Evolutionary conservation across 1,140 invertebrate genomes (phyloP).

Genomic region (Centruroides vittatus): DNA sequence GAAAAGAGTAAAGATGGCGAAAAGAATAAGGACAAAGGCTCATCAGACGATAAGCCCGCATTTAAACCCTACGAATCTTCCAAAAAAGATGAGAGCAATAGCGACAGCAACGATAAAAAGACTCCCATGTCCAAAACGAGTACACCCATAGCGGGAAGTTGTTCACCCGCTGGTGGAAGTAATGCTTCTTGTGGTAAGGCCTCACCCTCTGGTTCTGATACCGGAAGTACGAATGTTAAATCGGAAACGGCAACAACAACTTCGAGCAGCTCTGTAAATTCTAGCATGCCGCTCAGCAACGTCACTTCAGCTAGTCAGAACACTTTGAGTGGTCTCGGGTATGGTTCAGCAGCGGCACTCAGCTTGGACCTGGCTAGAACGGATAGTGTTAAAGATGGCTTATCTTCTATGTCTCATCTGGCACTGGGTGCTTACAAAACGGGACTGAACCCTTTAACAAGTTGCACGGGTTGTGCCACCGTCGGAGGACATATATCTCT

Average conservation of each 20-base stretch:
- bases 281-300: background rate
- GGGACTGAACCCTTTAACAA: constrained; percentile 9
- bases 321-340: constrained; percentile 18
- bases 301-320: constrained; percentile 12
- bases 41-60: constrained; percentile 13
- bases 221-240: constrained; percentile 8
- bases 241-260: background rate
- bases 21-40: constrained; percentile 14
- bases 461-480: constrained; percentile 15
- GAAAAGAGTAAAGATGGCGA: constrained; percentile 13
- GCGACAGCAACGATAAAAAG: constrained; percentile 10
- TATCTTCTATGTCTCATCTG: constrained; percentile 4
- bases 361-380: constrained; percentile 10
- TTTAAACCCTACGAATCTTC: constrained; percentile 17
- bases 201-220: constrained; percentile 14
- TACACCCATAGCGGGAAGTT: background rate
- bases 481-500: constrained; percentile 18
- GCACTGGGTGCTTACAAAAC: constrained; percentile 14
- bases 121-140: constrained; percentile 10
- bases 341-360: constrained; percentile 11
- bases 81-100: constrained; percentile 7
- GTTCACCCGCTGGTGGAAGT: constrained; percentile 8
- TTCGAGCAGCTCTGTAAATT: background rate
- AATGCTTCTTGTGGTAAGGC: constrained; percentile 12
- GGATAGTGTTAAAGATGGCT: constrained; percentile 13